Evolutionary conservation across 2,113 vertebrate species (phyloP), one percentile per base, ranked within the genome.

Genomic region (Pangasianodon gigas): DNA sequence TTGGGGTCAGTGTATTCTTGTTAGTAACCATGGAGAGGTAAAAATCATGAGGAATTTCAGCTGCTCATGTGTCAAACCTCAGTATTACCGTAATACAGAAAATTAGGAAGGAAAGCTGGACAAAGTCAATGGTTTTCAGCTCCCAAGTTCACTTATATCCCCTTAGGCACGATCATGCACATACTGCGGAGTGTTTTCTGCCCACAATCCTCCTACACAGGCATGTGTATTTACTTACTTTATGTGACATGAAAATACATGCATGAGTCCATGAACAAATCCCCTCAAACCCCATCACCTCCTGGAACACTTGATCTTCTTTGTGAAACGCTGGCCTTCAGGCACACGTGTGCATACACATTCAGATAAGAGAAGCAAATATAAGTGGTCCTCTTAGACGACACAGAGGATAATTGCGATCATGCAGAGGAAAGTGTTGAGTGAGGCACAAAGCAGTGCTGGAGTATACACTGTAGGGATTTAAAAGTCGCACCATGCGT

Each of bases 201-300:
- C 80, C 52, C 52, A 62, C 56, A 62, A 62, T 62, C 82, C 56
- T 44, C 56, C 21, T 37, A 32, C 54, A 58, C 14, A 58, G 32
- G 21, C 52, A 41, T 41, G n/a, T 41, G 52, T 58, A 32, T 58
- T 26, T 82, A 21, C 9, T 21, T 83, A 41, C n/a, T 60, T 24
- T 84, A 60, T 84, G 37, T 26, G 81, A 84, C 81, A 60, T 24
- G 81, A 84, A 84, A 44, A 13, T 85, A 69, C 62, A 85, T 32
- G 46, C 62, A 32, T 65, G 44, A 41, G 11, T 51, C 46, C 29
- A 69, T 67, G 62, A 69, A 9, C 52, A 85, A 51, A 69, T 19
- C 13, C 41, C 44, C 16, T 69, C 18, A 19, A 67, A 65, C 13
- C 62, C 41, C 19, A 62, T 29, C 48, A 82, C 0, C 80, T 69